These are phyloP conservation scores for Tetheella fluctuosa DNA, from an alignment of 2,888 invertebrate genomes.

Conservation along the genomic window DNA sequence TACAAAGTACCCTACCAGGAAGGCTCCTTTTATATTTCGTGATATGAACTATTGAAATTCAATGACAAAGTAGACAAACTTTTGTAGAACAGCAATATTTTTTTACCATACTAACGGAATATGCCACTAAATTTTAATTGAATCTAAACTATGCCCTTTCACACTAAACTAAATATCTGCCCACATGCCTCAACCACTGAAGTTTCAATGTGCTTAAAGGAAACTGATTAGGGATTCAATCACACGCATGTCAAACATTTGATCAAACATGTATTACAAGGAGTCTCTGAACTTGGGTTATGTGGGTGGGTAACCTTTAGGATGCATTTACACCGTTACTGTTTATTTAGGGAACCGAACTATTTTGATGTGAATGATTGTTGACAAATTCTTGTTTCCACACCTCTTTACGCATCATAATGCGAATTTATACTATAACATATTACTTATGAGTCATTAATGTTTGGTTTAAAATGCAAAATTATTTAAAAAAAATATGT, in stretches of 20 bases:
- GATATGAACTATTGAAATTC: no score
- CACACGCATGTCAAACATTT: constrained; percentile 14
- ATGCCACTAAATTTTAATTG: neutral
- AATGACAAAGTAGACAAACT: no score
- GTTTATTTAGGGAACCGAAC: neutral
- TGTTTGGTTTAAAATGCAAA: no score
- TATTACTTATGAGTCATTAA: no score
- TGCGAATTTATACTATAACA: no score
- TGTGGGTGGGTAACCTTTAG: neutral
- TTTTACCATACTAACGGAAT: no score
- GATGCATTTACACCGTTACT: neutral
- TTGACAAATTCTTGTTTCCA: no score
- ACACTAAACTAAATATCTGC: neutral
- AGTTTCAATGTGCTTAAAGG: constrained; percentile 7
- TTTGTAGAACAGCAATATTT: no score
- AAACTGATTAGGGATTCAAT: constrained; percentile 14
- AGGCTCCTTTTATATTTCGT: no score
- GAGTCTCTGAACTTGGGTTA: neutral
- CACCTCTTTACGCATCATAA: no score
- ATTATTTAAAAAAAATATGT: no score
- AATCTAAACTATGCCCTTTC: neutral
- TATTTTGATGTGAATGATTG: neutral
- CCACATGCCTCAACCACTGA: neutral
- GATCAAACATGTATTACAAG: constrained; percentile 21
- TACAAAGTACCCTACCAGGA: no score